phyloP scores from a whole-genome alignment of 2,113 vertebrate species.

The Canis aureus region DNA sequence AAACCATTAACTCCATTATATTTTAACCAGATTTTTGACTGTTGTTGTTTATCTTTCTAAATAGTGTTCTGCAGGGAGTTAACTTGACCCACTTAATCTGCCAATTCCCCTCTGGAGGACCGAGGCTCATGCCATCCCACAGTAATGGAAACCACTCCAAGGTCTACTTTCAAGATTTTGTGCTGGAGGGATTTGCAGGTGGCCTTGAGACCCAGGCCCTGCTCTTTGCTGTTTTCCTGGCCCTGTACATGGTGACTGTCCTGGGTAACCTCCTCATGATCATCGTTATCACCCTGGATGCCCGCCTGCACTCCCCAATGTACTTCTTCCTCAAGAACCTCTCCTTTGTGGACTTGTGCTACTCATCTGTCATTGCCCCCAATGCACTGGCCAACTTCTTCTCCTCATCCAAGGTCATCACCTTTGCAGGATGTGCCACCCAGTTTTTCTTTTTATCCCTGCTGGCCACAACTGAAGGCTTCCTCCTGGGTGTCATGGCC shows the following conservation, averaged over 20 bases:
- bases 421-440: neutral
- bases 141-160: neutral
- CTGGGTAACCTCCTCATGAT: conserved; percentile 68
- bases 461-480: neutral
- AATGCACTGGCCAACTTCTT: neutral
- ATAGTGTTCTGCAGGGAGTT: neutral
- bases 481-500: conserved; percentile 67
- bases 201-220: neutral
- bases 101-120: neutral
- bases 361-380: conserved; percentile 12
- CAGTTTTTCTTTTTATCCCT: conserved; percentile 69
- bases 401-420: conserved; percentile 52
- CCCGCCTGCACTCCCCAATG: conserved; percentile 60
- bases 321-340: conserved; percentile 76
- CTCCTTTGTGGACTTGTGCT: conserved; percentile 65
- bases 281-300: neutral
- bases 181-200: conserved; percentile 45
- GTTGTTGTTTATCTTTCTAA: neutral
- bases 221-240: conserved; percentile 52
- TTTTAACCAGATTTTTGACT: neutral
- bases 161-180: neutral
- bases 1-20: neutral
- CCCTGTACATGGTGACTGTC: neutral
- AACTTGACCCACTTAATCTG: neutral
- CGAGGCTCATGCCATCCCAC: neutral